phyloP scores from a whole-genome alignment of 2,888 invertebrate genomes.

The Drosophila acutilabella region DNA sequence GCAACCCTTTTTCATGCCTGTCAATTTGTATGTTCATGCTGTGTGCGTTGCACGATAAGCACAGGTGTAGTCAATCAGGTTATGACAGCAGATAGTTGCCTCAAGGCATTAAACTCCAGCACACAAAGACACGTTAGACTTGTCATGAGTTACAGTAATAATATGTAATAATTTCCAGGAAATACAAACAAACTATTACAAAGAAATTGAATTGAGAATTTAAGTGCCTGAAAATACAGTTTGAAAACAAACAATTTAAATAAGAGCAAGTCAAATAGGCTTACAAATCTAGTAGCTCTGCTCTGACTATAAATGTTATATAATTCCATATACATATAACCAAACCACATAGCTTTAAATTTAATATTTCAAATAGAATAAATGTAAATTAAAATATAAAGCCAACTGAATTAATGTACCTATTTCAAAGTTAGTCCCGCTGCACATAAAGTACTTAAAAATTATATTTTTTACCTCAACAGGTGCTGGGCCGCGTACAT shows the following conservation, averaged over 20 bases:
- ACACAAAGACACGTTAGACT: neutral
- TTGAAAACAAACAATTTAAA: too few relatives aligned
- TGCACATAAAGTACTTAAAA: conserved; percentile 1
- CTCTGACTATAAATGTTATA: too few relatives aligned
- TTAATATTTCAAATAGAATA: too few relatives aligned
- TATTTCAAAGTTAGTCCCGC: too few relatives aligned
- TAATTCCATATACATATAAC: too few relatives aligned
- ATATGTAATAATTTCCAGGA: conserved; percentile 1
- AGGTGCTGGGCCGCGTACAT: conserved; percentile 6
- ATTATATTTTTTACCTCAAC: neutral
- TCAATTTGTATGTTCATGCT: neutral
- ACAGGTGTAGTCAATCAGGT: conserved; percentile 17
- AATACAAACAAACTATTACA: neutral
- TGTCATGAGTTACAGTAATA: neutral
- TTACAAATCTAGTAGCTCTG: too few relatives aligned
- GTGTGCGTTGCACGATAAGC: neutral
- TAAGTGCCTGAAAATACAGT: neutral
- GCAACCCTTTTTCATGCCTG: conserved; percentile 4
- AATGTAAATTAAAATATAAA: too few relatives aligned
- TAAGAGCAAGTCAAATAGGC: too few relatives aligned
- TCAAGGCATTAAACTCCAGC: conserved; percentile 3
- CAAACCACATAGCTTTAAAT: too few relatives aligned
- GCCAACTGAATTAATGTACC: neutral
- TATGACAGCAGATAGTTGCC: conserved; percentile 19
- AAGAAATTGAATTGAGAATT: neutral